A percentile compares a stretch with the other conserved stretches of the same genome.
Evolutionary conservation across 1,140 invertebrate species (phyloP).

Genomic region (Drosophila ercepeae): DNA sequence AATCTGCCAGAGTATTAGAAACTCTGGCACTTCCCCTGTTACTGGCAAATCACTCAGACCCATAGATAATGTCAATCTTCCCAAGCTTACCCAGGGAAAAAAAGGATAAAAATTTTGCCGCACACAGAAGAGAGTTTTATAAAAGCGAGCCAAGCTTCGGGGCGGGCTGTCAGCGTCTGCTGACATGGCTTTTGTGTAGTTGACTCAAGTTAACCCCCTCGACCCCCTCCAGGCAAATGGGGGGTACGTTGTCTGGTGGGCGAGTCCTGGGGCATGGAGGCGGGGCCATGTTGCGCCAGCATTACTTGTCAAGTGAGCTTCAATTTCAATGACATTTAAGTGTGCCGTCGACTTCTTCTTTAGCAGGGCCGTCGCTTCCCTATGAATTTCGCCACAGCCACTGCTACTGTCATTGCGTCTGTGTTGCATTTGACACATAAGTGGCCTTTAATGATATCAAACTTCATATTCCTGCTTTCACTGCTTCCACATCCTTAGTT

Average conservation of each 20-base stretch:
- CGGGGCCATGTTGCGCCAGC: slow-evolving; percentile 48
- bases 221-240: slow-evolving; percentile 3
- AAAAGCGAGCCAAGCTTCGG: slow-evolving; percentile 17
- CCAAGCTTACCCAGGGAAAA: slow-evolving; percentile 12
- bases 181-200: slow-evolving; percentile 65
- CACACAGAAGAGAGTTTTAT: slow-evolving; percentile 20
- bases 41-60: slow-evolving; percentile 51
- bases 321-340: slow-evolving; percentile 74
- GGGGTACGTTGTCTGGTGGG: neutral
- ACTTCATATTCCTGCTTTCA: slow-evolving; percentile 58
- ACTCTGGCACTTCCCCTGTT: slow-evolving; percentile 3
- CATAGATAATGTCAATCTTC: slow-evolving; percentile 55
- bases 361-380: slow-evolving; percentile 10
- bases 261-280: too few relatives aligned
- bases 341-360: slow-evolving; percentile 49
- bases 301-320: slow-evolving; percentile 71
- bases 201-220: slow-evolving; percentile 43
- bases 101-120: slow-evolving; percentile 16
- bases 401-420: slow-evolving; percentile 38
- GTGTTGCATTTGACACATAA: slow-evolving; percentile 74
- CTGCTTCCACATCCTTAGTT: slow-evolving; percentile 51
- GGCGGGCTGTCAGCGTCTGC: slow-evolving; percentile 50
- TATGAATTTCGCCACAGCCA: slow-evolving; percentile 9
- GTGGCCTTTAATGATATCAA: slow-evolving; percentile 77
- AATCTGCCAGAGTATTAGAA: slow-evolving; percentile 15